phyloP scores from a whole-genome alignment of 2,888 invertebrate genomes.

The Pheosia gnoma region DNA sequence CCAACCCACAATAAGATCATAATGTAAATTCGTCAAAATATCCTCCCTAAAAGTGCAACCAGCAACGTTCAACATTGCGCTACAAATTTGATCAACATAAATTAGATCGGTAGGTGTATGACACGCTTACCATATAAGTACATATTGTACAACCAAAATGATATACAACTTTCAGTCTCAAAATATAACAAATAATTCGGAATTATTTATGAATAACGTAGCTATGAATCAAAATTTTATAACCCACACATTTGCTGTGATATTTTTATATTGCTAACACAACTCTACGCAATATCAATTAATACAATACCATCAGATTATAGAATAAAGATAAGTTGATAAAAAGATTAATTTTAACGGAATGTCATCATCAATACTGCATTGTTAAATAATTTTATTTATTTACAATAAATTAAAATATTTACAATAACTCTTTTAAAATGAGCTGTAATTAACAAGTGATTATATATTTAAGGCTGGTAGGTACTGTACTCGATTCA shows the following conservation, averaged over 20 bases:
- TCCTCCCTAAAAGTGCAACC: not conserved
- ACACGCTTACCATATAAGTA: conserved; percentile 11
- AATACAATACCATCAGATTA: too few species aligned
- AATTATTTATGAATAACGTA: conserved; percentile 22
- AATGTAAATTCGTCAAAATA: too few species aligned
- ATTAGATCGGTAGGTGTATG: not conserved
- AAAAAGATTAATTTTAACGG: not conserved
- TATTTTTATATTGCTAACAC: not conserved
- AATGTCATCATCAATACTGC: too few species aligned
- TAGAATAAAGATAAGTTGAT: too few species aligned
- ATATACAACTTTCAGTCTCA: conserved; percentile 36
- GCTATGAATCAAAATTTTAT: not conserved
- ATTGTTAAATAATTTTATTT: too few species aligned
- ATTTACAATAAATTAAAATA: too few species aligned
- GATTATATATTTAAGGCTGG: too few species aligned
- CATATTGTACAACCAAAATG: conserved; percentile 17
- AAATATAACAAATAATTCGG: conserved; percentile 31
- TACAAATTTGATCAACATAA: not conserved
- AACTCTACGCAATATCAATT: not conserved
- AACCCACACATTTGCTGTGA: not conserved
- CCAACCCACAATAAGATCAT: not conserved
- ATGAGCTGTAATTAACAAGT: too few species aligned
- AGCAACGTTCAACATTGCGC: not conserved
- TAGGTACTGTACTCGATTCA: too few species aligned
- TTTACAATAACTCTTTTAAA: too few species aligned